A percentile compares a stretch with the other conserved stretches of the same genome.
phyloP scores from a whole-genome alignment of 1,140 invertebrate genomes.

The Nixonia krombeini region DNA sequence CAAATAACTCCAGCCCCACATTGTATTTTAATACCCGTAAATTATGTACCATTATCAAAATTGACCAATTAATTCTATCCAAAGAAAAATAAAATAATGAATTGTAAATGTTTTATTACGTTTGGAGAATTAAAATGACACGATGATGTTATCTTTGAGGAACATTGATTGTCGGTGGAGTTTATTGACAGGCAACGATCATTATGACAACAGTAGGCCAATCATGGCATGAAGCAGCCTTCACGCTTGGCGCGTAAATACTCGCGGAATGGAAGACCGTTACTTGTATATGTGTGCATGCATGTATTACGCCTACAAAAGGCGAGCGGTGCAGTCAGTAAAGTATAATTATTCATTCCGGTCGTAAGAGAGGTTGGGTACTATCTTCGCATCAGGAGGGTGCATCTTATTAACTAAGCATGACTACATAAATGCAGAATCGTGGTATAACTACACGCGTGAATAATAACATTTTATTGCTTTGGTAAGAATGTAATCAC shows the following conservation, averaged over 20 bases:
- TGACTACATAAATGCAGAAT: slow-evolving; percentile 4
- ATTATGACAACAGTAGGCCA: slow-evolving; percentile 22
- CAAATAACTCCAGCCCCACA: no score
- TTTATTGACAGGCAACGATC: slow-evolving; percentile 10
- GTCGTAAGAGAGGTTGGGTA: slow-evolving; percentile 42
- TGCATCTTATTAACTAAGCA: slow-evolving; percentile 61
- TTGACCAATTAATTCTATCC: no score
- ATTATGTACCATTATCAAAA: no score
- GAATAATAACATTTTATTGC: no score
- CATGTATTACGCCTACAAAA: slow-evolving; percentile 39
- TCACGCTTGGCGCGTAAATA: slow-evolving; percentile 33
- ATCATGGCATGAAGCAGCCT: slow-evolving; percentile 21
- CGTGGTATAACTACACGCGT: no score
- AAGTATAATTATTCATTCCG: slow-evolving; percentile 62
- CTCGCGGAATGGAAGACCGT: slow-evolving; percentile 24
- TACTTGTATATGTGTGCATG: background rate
- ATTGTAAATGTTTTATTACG: no score
- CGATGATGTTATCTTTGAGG: slow-evolving; percentile 1
- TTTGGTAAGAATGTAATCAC: no score
- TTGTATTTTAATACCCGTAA: no score
- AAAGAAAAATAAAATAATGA: no score
- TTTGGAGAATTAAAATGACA: background rate
- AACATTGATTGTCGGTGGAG: slow-evolving; percentile 2
- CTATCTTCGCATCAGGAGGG: slow-evolving; percentile 52
- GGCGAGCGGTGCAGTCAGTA: slow-evolving; percentile 37